Evolutionary conservation across 2,888 invertebrate species (phyloP).

Genomic region (Zaprionus bogoriensis): DNA sequence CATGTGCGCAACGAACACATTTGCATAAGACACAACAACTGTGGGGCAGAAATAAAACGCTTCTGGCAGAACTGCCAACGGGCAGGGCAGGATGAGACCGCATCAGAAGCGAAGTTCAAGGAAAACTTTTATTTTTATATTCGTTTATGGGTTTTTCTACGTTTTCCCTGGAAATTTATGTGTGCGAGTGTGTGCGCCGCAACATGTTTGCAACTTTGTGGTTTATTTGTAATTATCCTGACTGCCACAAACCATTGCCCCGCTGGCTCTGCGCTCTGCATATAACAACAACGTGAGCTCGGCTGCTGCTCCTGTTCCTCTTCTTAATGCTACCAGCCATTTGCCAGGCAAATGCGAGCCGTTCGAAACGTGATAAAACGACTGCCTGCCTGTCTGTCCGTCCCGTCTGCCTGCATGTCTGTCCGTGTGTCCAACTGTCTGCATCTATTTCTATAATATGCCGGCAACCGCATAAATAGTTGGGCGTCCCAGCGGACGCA

Average conservation of each 20-base stretch:
- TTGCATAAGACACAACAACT: conserved; percentile 69
- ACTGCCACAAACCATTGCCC: conserved; percentile 20
- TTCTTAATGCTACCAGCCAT: conserved; percentile 56
- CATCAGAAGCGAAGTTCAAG: conserved; percentile 46
- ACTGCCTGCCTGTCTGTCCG: conserved; percentile 21
- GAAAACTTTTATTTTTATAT: conserved; percentile 32
- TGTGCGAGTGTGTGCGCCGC: conserved; percentile 21
- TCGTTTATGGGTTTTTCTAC: conserved; percentile 8
- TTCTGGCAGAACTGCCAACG: conserved; percentile 45
- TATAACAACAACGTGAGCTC: conserved; percentile 43
- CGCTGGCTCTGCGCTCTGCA: too few relatives aligned
- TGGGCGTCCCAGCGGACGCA: conserved; percentile 38
- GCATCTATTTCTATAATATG: conserved; percentile 38
- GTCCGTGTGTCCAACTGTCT: not conserved
- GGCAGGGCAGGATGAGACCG: conserved; percentile 23
- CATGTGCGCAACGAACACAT: conserved; percentile 50
- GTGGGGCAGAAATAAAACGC: conserved; percentile 47
- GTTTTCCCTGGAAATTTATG: conserved; percentile 52
- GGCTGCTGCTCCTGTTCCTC: too few relatives aligned
- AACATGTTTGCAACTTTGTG: conserved; percentile 77
- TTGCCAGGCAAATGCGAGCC: conserved; percentile 31
- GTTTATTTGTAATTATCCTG: conserved; percentile 76
- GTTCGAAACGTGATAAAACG: conserved; percentile 70
- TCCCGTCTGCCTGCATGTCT: conserved; percentile 4
- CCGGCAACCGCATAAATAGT: conserved; percentile 52